phyloP scores from a whole-genome alignment of 1,140 invertebrate genomes.

The Megathymus violae region DNA sequence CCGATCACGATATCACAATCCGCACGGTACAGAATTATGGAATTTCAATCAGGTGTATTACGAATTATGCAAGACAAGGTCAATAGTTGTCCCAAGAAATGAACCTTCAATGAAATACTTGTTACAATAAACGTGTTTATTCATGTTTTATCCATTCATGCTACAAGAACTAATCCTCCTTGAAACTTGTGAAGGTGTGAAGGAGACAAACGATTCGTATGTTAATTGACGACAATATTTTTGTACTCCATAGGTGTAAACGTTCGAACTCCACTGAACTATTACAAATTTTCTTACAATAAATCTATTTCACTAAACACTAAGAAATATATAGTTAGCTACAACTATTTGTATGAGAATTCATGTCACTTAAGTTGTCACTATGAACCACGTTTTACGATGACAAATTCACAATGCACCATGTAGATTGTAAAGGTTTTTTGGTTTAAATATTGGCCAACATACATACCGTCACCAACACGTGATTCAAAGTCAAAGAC shows the following conservation, averaged over 20 bases:
- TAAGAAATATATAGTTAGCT: too few relatives aligned
- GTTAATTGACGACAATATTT: conserved; percentile 26
- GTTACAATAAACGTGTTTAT: conserved; percentile 29
- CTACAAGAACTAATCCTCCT: conserved; percentile 42
- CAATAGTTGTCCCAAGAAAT: conserved; percentile 15
- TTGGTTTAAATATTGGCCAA: too few relatives aligned
- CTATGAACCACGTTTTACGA: too few relatives aligned
- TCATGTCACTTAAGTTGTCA: too few relatives aligned
- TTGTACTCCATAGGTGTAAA: conserved; percentile 22
- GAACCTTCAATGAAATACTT: conserved; percentile 35
- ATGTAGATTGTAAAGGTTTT: too few relatives aligned
- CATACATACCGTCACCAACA: too few relatives aligned
- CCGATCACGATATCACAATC: not conserved
- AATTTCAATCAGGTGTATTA: not conserved
- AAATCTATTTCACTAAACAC: too few relatives aligned
- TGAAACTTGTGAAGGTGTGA: conserved; percentile 42
- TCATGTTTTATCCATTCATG: conserved; percentile 36
- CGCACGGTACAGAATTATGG: not conserved
- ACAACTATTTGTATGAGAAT: too few relatives aligned
- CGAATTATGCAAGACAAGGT: not conserved
- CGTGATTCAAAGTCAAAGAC: too few relatives aligned
- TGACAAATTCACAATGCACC: too few relatives aligned
- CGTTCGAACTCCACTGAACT: conserved; percentile 42
- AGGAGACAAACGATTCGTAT: conserved; percentile 37
- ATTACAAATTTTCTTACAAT: conserved; percentile 33